phyloP scores from a whole-genome alignment of 2,888 invertebrate genomes.

The Caenorhabditis sp. region DNA sequence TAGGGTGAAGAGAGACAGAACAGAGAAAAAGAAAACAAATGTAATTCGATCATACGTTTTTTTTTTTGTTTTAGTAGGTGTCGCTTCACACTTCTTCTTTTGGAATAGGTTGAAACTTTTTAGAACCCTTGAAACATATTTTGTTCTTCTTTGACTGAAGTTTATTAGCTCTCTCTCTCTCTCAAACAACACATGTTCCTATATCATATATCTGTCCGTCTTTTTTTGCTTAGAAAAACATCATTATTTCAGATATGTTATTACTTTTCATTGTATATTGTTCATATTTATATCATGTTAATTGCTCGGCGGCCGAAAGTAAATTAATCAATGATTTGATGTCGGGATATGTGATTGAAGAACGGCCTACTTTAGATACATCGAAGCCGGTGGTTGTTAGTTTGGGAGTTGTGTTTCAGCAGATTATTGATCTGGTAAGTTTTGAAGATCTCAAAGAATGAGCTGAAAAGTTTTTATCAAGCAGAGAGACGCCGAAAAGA shows the following conservation, averaged over 20 bases:
- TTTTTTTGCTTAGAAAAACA: neutral
- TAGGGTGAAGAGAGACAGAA: neutral
- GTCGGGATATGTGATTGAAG: conserved; percentile 59
- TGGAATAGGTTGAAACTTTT: too few species aligned
- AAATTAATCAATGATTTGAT: conserved; percentile 63
- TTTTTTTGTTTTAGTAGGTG: too few species aligned
- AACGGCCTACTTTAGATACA: conserved; percentile 62
- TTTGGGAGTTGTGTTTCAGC: conserved; percentile 62
- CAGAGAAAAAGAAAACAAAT: neutral
- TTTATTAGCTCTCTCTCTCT: too few species aligned
- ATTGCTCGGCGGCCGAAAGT: conserved; percentile 58
- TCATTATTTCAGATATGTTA: neutral
- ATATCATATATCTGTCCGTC: neutral
- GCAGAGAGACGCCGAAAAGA: too few species aligned
- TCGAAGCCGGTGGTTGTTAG: conserved; percentile 61
- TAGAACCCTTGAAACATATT: too few species aligned
- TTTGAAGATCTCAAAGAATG: neutral
- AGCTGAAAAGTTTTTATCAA: neutral
- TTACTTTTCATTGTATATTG: neutral
- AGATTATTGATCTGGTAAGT: conserved; percentile 66
- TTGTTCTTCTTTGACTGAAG: too few species aligned
- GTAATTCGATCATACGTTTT: neutral
- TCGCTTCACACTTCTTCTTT: neutral
- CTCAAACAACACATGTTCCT: neutral
- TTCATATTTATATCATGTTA: neutral